Evolutionary conservation across 64 coral and sea anemone species (phyloP), one percentile per base, ranked within the genome.

Genomic region (Stylophora pistillata): DNA sequence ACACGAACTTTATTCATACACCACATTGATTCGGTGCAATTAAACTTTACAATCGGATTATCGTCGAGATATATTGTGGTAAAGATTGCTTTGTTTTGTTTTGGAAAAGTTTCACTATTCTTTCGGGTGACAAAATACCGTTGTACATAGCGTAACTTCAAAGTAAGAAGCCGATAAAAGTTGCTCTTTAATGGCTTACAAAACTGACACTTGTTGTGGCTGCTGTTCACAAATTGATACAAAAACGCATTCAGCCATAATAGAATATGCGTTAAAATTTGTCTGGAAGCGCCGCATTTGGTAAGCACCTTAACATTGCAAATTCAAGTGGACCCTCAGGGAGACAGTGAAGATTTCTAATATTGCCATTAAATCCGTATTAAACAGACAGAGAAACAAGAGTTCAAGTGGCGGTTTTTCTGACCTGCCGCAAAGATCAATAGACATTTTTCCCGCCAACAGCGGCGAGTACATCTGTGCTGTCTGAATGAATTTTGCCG

Each of bases 381-480:
- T 68, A 68, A 26, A n/a, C 3, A 21, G 12, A 25, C 64, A 12
- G 64, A 26, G 26, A n/a, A 68, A 68, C 37, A 47, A 47, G 37
- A 47, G 37, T 7, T 47, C 37, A 47, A 47, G 37, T 53, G 54
- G 60, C 34, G 61, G 62, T 84, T 63, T 69, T 59, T 41, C 26
- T n/a, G 10, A 11, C 7, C 53, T 21, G 33, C 80, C 21, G 80
- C 33, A 13, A 34, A 33, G 17, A 84, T 25, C 79, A 82, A 66
- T n/a, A 53, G 27, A 20, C 26, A 5, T 27, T 78, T 84, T 84
- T 28, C 62, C 62, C 61, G 61, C 80, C 32, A 47, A 69, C 69
- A 53, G 80, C 80, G 80, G 80, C 23, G 54, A 20, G 73, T 37
- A 30, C 10, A 81, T 81, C 78, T 21, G 80, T n/a, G 5, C 64